Percentiles rank a stretch among this genome's conserved stretches.
Conservation (phyloP, 2,113 vertebrate species). For the Podarcis raffonei region DNA sequence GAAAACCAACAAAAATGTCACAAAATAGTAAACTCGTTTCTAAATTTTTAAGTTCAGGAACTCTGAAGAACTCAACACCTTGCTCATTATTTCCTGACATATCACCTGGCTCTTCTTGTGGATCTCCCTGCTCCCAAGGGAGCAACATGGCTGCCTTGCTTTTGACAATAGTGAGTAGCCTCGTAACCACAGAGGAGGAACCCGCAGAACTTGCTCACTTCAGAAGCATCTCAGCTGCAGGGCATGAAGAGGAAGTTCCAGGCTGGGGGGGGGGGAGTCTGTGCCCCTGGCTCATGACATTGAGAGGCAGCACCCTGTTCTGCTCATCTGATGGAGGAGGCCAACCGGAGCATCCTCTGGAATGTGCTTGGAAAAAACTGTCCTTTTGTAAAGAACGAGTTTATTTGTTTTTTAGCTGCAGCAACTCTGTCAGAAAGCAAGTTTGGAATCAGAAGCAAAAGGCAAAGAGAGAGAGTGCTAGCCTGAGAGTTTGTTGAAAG, state of each 20-base stretch:
- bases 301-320: background rate
- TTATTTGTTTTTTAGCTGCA: background rate
- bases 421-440: no score
- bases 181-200: background rate
- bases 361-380: background rate
- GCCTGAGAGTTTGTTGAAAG: no score
- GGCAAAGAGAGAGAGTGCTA: no score
- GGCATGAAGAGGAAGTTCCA: background rate
- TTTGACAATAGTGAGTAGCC: background rate
- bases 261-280: background rate
- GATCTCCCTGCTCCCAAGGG: background rate
- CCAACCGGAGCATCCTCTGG: background rate
- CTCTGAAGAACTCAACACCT: background rate
- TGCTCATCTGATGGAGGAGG: background rate
- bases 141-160: background rate
- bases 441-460: no score
- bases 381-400: background rate
- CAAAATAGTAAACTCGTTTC: background rate
- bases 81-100: background rate
- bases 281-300: background rate
- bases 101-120: background rate
- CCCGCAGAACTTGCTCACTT: background rate
- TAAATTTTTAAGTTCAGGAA: background rate
- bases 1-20: no score
- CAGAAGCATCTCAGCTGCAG: background rate